Evolutionary conservation across 2,797 vertebrate species (phyloP).

Genomic region (Sylvia borin): DNA sequence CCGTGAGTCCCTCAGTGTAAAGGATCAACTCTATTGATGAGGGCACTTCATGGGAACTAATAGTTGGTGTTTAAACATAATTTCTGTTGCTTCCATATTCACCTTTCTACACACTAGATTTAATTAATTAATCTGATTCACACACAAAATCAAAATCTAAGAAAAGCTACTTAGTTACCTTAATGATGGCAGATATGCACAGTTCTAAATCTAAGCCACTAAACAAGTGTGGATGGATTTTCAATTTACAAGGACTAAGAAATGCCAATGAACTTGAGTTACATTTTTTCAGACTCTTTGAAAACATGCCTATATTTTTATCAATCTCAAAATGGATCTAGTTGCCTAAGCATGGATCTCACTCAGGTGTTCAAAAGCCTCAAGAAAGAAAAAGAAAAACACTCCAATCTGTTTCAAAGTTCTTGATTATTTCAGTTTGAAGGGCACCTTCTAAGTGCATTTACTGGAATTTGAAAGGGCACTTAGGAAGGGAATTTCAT

Average conservation of each 20-base stretch:
- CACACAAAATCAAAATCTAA: background rate
- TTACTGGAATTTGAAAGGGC: background rate
- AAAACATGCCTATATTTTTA: background rate
- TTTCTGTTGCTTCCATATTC: background rate
- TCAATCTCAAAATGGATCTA: background rate
- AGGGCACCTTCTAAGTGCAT: background rate
- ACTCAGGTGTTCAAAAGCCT: background rate
- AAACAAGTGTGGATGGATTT: background rate
- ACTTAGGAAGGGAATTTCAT: background rate
- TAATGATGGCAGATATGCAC: background rate
- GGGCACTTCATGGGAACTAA: background rate
- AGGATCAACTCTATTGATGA: background rate
- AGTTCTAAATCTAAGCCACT: background rate
- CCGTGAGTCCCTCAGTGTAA: background rate
- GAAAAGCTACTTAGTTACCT: background rate
- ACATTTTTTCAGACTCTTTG: background rate
- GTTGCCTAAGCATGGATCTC: background rate
- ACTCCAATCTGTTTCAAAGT: background rate
- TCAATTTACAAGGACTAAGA: background rate
- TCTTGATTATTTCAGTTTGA: background rate
- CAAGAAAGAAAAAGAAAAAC: background rate
- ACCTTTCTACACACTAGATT: background rate
- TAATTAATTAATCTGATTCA: background rate
- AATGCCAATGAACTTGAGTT: background rate
- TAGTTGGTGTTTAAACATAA: background rate